A percentile compares a stretch with the other conserved stretches of the same genome.
Conservation (phyloP, 2,113 vertebrate genomes). For the Bostrychus sinensis region DNA sequence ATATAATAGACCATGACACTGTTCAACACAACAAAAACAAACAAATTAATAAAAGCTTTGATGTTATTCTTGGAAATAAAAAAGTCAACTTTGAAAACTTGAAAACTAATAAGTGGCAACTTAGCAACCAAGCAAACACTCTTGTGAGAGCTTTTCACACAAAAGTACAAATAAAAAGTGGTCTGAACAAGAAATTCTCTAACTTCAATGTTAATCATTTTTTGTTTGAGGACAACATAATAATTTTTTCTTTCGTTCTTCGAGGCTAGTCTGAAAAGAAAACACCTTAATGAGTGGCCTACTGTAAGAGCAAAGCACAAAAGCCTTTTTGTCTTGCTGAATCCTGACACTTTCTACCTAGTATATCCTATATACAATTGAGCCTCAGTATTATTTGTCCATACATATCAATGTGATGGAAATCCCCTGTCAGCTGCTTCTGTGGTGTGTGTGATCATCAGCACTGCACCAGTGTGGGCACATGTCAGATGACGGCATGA, state of each 20-base stretch:
- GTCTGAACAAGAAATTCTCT: neutral
- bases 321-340: neutral
- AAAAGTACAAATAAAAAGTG: neutral
- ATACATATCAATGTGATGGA: slow-evolving; percentile 20
- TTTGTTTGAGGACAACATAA: neutral
- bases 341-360: neutral
- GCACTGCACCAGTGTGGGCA: neutral
- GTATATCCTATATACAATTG: neutral
- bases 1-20: too few species aligned
- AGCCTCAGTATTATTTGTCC: neutral
- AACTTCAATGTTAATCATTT: neutral
- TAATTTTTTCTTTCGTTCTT: neutral
- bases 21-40: too few species aligned
- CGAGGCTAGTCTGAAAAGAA: too few species aligned
- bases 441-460: slow-evolving; percentile 13
- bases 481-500: slow-evolving; percentile 10
- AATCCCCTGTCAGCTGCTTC: slow-evolving; percentile 26
- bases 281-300: neutral
- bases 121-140: neutral
- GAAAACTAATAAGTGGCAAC: neutral
- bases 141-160: neutral
- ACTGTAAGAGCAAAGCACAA: neutral
- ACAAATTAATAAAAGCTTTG: too few species aligned
- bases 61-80: too few species aligned
- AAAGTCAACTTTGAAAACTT: neutral